These are phyloP conservation scores for Leptarthrus brevirostris DNA, from an alignment of 2,888 invertebrate species.

Conservation along the genomic window DNA sequence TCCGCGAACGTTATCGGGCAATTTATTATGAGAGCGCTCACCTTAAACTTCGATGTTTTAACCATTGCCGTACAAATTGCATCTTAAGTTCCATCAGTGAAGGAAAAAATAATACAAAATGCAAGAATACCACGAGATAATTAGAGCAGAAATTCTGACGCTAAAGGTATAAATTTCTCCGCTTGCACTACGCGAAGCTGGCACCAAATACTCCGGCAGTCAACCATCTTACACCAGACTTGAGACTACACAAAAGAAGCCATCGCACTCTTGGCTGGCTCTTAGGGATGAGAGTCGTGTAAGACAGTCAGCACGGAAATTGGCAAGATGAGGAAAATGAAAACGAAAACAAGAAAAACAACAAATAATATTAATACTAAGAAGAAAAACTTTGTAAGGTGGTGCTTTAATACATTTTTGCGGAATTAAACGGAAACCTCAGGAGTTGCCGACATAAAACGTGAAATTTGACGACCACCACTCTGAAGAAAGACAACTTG, in stretches of 20 bases:
- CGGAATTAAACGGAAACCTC: slow-evolving; percentile 46
- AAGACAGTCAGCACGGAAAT: slow-evolving; percentile 27
- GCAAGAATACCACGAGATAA: slow-evolving; percentile 64
- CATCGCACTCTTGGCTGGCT: not conserved
- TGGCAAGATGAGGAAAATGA: slow-evolving; percentile 1
- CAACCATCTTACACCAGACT: slow-evolving; percentile 21
- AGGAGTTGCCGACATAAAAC: slow-evolving; percentile 50
- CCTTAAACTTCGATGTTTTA: slow-evolving; percentile 12
- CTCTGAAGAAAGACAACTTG: slow-evolving; percentile 48
- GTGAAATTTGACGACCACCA: slow-evolving; percentile 52
- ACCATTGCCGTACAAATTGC: slow-evolving; percentile 8
- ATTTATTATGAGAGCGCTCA: slow-evolving; percentile 12
- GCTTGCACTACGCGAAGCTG: slow-evolving; percentile 9
- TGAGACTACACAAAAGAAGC: slow-evolving; percentile 21
- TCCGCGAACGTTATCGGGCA: not conserved
- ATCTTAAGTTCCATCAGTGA: slow-evolving; percentile 11
- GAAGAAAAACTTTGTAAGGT: not conserved
- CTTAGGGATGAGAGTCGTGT: not conserved
- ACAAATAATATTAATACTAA: not conserved
- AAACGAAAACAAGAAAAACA: slow-evolving; percentile 13
- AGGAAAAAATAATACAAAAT: slow-evolving; percentile 56
- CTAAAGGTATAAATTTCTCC: slow-evolving; percentile 56
- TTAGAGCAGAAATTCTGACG: slow-evolving; percentile 68
- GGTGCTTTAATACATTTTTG: slow-evolving; percentile 36
- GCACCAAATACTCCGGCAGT: slow-evolving; percentile 37